Conservation (phyloP, 2,113 vertebrate genomes). For the Alces alces region DNA sequence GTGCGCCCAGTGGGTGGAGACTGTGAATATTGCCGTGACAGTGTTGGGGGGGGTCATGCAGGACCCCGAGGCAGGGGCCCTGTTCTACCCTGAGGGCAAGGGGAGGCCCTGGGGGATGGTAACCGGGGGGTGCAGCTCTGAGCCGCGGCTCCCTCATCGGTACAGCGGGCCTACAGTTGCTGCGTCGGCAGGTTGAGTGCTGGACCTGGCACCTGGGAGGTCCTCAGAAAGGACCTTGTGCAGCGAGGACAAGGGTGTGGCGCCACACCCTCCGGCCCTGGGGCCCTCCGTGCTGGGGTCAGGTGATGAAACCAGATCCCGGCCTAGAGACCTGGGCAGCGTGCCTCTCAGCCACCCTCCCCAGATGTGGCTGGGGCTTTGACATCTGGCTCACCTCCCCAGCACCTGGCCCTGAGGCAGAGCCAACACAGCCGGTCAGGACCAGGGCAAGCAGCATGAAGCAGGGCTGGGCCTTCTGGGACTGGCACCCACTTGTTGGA, state of each 20-base stretch:
- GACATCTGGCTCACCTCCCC: conserved; percentile 58
- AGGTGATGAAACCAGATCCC: conserved; percentile 30
- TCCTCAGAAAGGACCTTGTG: not conserved
- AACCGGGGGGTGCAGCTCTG: not conserved
- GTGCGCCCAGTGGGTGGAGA: not conserved
- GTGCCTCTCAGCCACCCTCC: not conserved
- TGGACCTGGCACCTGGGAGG: rapidly evolving
- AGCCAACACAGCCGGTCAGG: not conserved
- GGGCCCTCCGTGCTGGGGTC: not conserved
- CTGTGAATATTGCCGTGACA: not conserved
- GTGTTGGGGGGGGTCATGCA: rapidly evolving
- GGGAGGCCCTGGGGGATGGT: not conserved
- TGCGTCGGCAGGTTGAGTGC: not conserved
- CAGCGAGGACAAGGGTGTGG: not conserved
- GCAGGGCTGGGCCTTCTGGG: not conserved
- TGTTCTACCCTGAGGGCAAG: not conserved
- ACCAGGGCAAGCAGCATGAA: rapidly evolving
- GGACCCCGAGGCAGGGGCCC: not conserved
- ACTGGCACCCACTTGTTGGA: not conserved
- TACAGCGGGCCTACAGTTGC: not conserved
- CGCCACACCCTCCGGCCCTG: not conserved
- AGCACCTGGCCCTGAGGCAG: conserved; percentile 16
- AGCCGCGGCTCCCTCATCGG: rapidly evolving
- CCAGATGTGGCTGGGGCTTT: not conserved
- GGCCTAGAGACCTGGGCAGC: not conserved